Conservation (phyloP, 2,113 vertebrate genomes). For the Phaetusa simplex region DNA sequence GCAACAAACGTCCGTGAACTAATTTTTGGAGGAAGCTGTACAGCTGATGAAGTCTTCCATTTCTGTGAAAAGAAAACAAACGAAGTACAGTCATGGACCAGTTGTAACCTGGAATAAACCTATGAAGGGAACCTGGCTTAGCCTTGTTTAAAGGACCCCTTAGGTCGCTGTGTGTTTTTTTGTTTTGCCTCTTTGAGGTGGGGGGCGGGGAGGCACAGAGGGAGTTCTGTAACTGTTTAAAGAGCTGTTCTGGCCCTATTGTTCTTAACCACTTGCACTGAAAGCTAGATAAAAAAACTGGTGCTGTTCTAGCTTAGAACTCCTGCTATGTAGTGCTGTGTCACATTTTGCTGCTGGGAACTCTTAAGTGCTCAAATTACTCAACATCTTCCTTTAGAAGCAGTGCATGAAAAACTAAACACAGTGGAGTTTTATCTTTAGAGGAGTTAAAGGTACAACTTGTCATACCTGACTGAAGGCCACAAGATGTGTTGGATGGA, state of each 20-base stretch:
- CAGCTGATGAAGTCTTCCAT: background rate
- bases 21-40: background rate
- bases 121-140: background rate
- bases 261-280: background rate
- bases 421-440: background rate
- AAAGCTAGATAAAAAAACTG: background rate
- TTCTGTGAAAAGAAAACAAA: background rate
- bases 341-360: background rate
- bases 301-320: background rate
- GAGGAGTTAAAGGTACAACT: background rate
- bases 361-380: background rate
- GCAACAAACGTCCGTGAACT: fast-evolving
- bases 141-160: background rate
- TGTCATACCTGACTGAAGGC: background rate
- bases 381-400: background rate
- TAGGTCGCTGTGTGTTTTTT: background rate
- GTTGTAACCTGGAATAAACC: background rate
- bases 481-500: background rate
- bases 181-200: background rate
- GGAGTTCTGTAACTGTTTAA: background rate
- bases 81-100: background rate
- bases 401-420: background rate
- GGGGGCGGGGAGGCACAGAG: background rate
- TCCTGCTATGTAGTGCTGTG: background rate
- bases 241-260: background rate